Evolutionary conservation across 1,140 invertebrate species (phyloP), one percentile per base, ranked within the genome.

Genomic region (Dendroctonus valens): DNA sequence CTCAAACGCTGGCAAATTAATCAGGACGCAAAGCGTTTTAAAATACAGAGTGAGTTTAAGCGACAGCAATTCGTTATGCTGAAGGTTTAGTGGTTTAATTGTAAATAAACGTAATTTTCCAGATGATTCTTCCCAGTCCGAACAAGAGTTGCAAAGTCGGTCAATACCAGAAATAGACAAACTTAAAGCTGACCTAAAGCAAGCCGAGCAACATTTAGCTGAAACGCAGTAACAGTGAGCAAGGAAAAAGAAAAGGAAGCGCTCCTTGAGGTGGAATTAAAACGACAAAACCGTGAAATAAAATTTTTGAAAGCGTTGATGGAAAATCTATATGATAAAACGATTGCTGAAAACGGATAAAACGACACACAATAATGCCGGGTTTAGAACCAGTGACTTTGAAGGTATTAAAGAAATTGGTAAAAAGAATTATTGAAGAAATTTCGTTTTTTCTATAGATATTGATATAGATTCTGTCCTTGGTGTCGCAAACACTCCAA

Each of bases 211-310:
- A 42, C 50, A 52, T 49, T 65, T 69, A n/a, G 70, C 69, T 41
- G 46, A 62, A 53, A 71, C 63, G 2, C 53, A 55, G 42, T 48
- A 69, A 55, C 38, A 14, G 26, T 74, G 7, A 59, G 51, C 6
- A 15, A 63, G 1, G 65, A 71, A 60, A 69, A 69, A 53, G 55
- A 66, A 15, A 69, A 70, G 61, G 64, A 74, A 41, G 51, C 65
- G 26, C 14, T 52, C 12, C 55, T 75, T 11, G 72, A 72, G 46
- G 61, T 66, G 6, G 69, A 72, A 66, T 39, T 73, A 8, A 73
- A 68, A 48, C 63, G 39, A 49, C 69, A 69, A 51, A 68, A 60
- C 38, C 59, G 41, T 26, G 63, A 73, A 65, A 26, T 68, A n/a
- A 65, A 65, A 40, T 59, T 65, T 65, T n/a, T 59, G n/a, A 66